Evolutionary conservation across 2,797 vertebrate species (phyloP), one percentile per base, ranked within the genome.

Genomic region (Oreortyx pictus): DNA sequence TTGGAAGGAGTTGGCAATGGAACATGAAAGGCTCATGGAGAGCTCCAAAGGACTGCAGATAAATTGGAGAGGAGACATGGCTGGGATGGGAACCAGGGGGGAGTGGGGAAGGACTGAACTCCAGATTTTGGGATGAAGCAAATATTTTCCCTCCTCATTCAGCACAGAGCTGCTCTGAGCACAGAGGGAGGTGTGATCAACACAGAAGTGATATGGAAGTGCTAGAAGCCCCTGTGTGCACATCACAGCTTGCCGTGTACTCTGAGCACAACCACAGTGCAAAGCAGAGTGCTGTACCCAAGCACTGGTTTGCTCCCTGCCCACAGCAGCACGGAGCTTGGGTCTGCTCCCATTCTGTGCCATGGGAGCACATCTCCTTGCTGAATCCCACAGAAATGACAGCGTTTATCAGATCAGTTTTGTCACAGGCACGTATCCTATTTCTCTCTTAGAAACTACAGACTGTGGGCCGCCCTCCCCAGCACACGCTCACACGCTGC

Each of bases 11-110:
- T 5, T 96, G 94, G 95, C 92, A 94, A 49, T 3, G 27, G 80
- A 82, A 90, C 72, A 54, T 10, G 93, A 95, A 96, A 94, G 82
- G 94, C 94, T 95, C 66, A 29, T 1, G 62, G 93, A 78, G 95
- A 92, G 92, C 96, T 91, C 73, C 14, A 68, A 89, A 82, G 70
- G 68, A 85, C 62, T 39, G 76, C 1, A 27, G 73, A 56, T 72
- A 88, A 96, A 92, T 17, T 73, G 89, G 92, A 96, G 85, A 33
- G 47, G 62, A 85, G 94, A 78, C 73, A 10, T 82, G 90, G 94
- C 90, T 93, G 92, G 94, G 95, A 22, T 22, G 7, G 92, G 87
- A 87, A 87, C 94, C 96, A 96, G 89, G 74, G 74, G 73, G 50
- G 90, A 92, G 68, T 0, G 23, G 73, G 86, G 82, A 94, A 89